phyloP scores from a whole-genome alignment of 2,113 vertebrate species.

The Vimba vimba region DNA sequence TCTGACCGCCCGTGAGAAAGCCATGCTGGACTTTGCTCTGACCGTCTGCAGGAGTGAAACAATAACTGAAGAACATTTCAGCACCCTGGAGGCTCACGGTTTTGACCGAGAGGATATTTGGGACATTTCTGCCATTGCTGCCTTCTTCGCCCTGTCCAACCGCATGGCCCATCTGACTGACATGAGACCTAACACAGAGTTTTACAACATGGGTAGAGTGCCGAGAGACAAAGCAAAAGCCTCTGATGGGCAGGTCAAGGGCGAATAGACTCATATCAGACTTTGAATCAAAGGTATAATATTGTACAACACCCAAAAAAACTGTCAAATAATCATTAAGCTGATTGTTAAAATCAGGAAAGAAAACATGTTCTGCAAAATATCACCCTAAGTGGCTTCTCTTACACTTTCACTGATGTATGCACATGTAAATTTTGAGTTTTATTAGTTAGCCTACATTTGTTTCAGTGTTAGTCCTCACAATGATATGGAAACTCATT shows the following conservation, averaged over 20 bases:
- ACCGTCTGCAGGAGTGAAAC: slow-evolving; percentile 78
- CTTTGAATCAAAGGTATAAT: background rate
- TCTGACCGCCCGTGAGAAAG: slow-evolving; percentile 72
- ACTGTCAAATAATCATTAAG: background rate
- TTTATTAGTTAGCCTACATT: background rate
- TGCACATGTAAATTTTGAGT: background rate
- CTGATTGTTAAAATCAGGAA: background rate
- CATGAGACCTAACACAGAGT: slow-evolving; percentile 82
- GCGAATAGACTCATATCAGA: background rate
- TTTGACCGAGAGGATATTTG: slow-evolving; percentile 85
- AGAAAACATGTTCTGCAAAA: background rate
- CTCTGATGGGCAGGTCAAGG: slow-evolving; percentile 45
- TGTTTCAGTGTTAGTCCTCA: background rate
- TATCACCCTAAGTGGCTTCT: background rate
- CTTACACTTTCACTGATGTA: background rate
- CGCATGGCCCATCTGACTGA: slow-evolving; percentile 77
- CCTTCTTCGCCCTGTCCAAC: slow-evolving; percentile 86
- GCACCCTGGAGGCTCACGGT: slow-evolving; percentile 76
- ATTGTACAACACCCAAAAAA: background rate
- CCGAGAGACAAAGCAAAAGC: slow-evolving; percentile 63
- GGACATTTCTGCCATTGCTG: slow-evolving; percentile 83
- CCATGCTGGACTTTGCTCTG: slow-evolving; percentile 86
- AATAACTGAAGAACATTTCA: slow-evolving; percentile 81
- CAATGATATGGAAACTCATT: background rate
- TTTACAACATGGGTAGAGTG: slow-evolving; percentile 79